Conservation (phyloP, 2,888 invertebrate species). For the Heliconius cydno region DNA sequence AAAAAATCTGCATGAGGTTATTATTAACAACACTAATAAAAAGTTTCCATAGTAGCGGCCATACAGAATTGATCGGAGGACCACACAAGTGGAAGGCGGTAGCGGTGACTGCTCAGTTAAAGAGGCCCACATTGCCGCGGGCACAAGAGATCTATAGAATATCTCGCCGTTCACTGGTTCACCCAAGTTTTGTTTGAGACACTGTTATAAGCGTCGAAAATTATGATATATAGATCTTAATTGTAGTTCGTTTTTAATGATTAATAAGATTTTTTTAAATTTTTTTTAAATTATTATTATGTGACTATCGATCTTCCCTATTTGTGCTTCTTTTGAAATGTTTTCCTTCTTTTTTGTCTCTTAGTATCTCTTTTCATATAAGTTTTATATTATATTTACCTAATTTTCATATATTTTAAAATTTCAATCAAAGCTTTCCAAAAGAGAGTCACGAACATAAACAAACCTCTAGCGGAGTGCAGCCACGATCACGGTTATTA, state of each 20-base stretch:
- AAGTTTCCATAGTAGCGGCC: not conserved
- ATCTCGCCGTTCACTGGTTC: slow-evolving; percentile 23
- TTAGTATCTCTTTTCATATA: not conserved
- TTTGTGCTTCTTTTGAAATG: not conserved
- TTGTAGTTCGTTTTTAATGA: slow-evolving; percentile 3
- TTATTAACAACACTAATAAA: not conserved
- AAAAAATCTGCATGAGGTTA: not conserved
- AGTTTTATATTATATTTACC: not conserved
- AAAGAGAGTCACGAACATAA: slow-evolving; percentile 3
- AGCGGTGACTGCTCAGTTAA: slow-evolving; percentile 43
- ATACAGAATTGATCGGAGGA: slow-evolving; percentile 49
- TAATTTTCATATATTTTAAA: not conserved
- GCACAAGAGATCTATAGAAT: slow-evolving; percentile 33
- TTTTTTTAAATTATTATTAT: not conserved
- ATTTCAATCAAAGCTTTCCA: slow-evolving; percentile 1
- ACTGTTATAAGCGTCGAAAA: slow-evolving; percentile 5
- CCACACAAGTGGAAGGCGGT: slow-evolving; percentile 71
- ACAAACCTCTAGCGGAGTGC: slow-evolving; percentile 17
- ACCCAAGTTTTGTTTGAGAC: slow-evolving; percentile 10
- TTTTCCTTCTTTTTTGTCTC: not conserved
- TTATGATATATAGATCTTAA: slow-evolving; percentile 20
- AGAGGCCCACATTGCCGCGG: slow-evolving; percentile 42
- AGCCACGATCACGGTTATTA: slow-evolving; percentile 42
- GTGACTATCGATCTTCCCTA: not conserved
- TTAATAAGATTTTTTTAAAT: not conserved